Conservation (phyloP, 2,888 invertebrate genomes). For the Agrotis exclamationis region DNA sequence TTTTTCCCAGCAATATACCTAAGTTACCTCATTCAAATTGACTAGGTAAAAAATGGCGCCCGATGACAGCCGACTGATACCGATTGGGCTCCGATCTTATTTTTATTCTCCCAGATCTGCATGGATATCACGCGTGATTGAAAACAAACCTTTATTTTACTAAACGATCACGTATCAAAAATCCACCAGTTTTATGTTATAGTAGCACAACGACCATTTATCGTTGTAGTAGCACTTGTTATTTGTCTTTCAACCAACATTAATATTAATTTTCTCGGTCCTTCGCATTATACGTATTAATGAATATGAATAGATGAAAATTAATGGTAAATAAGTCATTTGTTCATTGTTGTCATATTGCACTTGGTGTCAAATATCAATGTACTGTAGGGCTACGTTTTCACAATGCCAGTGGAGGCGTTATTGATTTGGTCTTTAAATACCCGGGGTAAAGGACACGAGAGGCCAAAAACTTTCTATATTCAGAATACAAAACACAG, state of each 20-base stretch:
- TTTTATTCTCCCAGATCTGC: conserved; percentile 38
- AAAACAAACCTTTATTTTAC: conserved; percentile 46
- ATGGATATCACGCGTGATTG: conserved; percentile 51
- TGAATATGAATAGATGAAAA: conserved; percentile 64
- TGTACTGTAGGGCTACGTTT: conserved; percentile 20
- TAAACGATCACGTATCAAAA: conserved; percentile 59
- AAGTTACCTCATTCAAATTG: conserved; percentile 17
- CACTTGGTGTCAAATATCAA: conserved; percentile 61
- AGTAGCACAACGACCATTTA: no score
- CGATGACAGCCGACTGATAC: conserved; percentile 32
- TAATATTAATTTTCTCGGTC: conserved; percentile 61
- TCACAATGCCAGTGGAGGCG: conserved; percentile 11
- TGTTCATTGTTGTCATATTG: conserved; percentile 56
- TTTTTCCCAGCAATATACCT: neutral
- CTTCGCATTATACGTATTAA: conserved; percentile 39
- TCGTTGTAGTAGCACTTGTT: conserved; percentile 41
- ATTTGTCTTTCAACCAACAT: conserved; percentile 51
- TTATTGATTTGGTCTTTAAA: conserved; percentile 23
- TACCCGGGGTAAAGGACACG: conserved; percentile 14
- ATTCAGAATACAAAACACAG: conserved; percentile 20
- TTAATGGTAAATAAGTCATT: conserved; percentile 62
- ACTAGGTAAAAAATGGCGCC: conserved; percentile 23
- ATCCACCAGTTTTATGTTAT: conserved; percentile 28
- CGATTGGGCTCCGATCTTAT: conserved; percentile 45
- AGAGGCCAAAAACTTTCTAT: conserved; percentile 18